These are phyloP conservation scores for Hyposoter dolosus DNA, from an alignment of 2,888 invertebrate genomes.

Conservation along the genomic window DNA sequence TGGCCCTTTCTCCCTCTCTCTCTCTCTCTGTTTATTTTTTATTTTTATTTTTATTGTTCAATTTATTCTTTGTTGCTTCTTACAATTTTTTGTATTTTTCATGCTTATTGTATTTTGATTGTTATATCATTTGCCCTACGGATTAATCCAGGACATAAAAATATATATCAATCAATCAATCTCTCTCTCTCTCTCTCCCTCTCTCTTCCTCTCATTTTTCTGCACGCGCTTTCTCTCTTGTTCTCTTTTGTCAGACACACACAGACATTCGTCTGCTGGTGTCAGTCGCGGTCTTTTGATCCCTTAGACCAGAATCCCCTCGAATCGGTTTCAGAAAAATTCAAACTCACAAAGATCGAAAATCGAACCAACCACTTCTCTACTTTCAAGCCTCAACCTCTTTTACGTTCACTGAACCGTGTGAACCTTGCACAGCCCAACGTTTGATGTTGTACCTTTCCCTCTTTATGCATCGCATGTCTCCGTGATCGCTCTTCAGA, in stretches of 20 bases:
- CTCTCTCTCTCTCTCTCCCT: neutral
- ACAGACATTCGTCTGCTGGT: neutral
- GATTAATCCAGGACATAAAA: too few relatives aligned
- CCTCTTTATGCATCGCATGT: neutral
- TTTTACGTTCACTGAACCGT: conserved; percentile 24
- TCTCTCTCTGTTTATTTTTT: neutral
- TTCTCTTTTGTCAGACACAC: neutral
- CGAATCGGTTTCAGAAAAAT: conserved; percentile 44
- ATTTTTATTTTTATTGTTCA: too few relatives aligned
- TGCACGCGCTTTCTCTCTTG: neutral
- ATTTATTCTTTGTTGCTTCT: too few relatives aligned
- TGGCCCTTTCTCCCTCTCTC: neutral
- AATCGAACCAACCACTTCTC: neutral
- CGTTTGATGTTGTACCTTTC: neutral
- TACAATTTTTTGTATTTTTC: too few relatives aligned
- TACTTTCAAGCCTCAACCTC: conserved; percentile 6
- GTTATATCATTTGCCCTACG: too few relatives aligned
- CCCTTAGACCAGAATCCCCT: conserved; percentile 52
- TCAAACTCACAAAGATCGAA: neutral
- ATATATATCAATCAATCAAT: neutral
- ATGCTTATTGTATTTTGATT: too few relatives aligned
- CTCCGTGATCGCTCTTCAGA: neutral
- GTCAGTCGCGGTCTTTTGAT: neutral
- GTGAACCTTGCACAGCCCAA: neutral
- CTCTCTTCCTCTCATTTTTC: neutral